phyloP scores from a whole-genome alignment of 2,113 vertebrate species.

The Muntiacus reevesi region DNA sequence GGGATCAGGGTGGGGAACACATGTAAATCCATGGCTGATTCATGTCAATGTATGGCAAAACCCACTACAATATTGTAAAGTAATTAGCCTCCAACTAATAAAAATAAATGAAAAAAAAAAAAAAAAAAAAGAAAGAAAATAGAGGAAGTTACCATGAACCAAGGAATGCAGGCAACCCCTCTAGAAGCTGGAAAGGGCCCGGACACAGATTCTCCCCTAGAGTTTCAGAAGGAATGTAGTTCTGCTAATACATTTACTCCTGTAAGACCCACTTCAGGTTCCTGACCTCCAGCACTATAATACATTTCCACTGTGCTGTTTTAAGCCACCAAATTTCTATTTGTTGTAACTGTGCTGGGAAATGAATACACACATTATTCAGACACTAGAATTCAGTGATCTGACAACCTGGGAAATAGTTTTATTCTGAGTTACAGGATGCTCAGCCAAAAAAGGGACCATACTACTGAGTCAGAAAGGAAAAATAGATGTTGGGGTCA shows the following conservation, averaged over 20 bases:
- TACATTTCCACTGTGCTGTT: background rate
- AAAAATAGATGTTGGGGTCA: background rate
- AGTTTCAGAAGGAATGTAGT: accelerated
- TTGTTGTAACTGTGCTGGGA: background rate
- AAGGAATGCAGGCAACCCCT: background rate
- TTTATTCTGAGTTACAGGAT: background rate
- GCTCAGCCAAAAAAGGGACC: background rate
- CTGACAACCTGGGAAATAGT: background rate
- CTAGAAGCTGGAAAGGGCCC: background rate
- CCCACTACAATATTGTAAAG: no score
- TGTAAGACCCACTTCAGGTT: background rate
- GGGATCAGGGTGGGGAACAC: no score
- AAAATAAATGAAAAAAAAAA: no score
- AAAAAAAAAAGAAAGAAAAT: no score
- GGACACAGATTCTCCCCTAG: background rate
- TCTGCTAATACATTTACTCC: background rate
- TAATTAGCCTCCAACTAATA: no score
- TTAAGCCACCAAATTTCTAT: background rate
- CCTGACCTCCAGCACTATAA: background rate
- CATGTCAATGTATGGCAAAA: no score
- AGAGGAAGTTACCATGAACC: background rate
- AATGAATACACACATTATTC: background rate
- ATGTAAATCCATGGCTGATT: no score
- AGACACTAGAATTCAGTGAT: background rate
- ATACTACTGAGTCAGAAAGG: background rate